Percentiles rank a stretch among this genome's conserved stretches.
Conservation (phyloP, 2,888 invertebrate species). For the Odiellus spinosus region DNA sequence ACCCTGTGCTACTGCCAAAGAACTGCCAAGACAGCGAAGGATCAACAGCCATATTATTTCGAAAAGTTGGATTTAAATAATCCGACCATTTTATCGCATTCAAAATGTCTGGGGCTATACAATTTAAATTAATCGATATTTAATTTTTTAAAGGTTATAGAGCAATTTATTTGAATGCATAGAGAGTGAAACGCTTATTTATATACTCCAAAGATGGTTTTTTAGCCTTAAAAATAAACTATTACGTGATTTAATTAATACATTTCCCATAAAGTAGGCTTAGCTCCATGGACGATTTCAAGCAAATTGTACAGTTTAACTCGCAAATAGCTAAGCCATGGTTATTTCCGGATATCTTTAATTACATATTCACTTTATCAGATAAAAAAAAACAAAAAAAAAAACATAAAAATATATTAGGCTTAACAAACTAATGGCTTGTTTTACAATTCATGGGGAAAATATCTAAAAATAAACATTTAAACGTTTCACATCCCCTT, state of each 20-base stretch:
- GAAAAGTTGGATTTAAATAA: slow-evolving; percentile 62
- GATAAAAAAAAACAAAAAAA: no score
- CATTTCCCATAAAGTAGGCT: background rate
- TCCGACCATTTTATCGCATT: slow-evolving; percentile 87
- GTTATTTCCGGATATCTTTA: no score
- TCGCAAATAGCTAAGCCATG: no score
- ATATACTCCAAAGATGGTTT: background rate
- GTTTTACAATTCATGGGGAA: no score
- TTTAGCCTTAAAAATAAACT: background rate
- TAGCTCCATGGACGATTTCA: background rate
- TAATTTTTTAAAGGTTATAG: no score
- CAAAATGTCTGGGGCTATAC: slow-evolving; percentile 56
- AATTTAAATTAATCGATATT: no score
- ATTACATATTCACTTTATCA: no score
- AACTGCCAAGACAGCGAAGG: slow-evolving; percentile 92
- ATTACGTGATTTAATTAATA: background rate
- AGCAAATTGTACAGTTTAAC: background rate
- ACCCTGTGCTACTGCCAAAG: slow-evolving; percentile 85
- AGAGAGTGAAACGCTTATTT: background rate
- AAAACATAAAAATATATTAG: no score
- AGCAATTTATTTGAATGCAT: background rate
- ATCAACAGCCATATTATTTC: slow-evolving; percentile 67
- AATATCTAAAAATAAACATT: no score
- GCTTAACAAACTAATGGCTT: no score
- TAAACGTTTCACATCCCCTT: no score